phyloP scores from a whole-genome alignment of 2,113 vertebrate species.

The Ammospiza caudacuta region DNA sequence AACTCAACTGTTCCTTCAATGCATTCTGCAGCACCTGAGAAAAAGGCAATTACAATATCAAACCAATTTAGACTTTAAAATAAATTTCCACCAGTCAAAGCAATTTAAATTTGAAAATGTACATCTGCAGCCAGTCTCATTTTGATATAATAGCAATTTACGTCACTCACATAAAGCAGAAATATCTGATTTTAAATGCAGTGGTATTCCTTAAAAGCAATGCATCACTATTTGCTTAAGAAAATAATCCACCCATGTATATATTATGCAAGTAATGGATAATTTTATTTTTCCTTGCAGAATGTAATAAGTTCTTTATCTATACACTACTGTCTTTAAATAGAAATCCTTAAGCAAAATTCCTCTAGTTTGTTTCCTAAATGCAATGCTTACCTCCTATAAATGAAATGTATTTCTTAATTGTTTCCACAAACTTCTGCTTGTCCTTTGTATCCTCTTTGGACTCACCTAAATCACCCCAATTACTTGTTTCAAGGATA shows the following conservation, averaged over 20 bases:
- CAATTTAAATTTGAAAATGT: neutral
- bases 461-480: constrained; percentile 79
- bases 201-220: neutral
- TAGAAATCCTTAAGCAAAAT: neutral
- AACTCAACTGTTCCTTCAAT: constrained; percentile 78
- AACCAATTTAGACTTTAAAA: neutral
- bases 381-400: constrained; percentile 77
- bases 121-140: neutral
- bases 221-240: neutral
- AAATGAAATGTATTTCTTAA: constrained; percentile 76
- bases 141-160: neutral
- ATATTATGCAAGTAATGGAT: neutral
- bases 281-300: neutral
- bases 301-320: neutral
- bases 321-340: neutral
- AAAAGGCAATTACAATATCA: neutral
- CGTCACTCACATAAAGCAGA: neutral
- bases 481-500: constrained; percentile 75
- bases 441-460: constrained; percentile 74
- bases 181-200: neutral
- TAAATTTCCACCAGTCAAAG: neutral
- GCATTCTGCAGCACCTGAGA: constrained; percentile 73
- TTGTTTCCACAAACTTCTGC: constrained; percentile 72
- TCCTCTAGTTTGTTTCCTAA: neutral
- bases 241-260: neutral